Conservation (phyloP, 64 coral and sea anemone genomes). For the Hydrozoanthus tunicans region DNA sequence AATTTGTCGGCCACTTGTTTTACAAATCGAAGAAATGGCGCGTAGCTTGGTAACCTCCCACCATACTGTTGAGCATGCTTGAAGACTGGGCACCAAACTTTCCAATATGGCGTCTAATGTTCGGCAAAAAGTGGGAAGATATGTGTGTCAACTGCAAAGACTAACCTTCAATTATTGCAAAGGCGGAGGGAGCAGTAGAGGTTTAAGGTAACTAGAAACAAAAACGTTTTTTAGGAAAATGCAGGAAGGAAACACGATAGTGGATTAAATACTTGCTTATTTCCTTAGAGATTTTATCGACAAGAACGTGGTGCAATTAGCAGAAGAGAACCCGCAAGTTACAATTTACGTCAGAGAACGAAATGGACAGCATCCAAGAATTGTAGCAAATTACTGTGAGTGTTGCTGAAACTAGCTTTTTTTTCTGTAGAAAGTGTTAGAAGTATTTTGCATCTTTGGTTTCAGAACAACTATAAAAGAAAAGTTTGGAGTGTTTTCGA, state of each 20-base stretch:
- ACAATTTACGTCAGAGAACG: slow-evolving; percentile 91
- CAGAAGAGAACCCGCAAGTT: slow-evolving; percentile 74
- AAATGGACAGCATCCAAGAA: slow-evolving; percentile 93
- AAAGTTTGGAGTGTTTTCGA: background rate
- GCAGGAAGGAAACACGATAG: background rate
- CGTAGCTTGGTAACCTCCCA: slow-evolving; percentile 33
- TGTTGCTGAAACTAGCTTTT: background rate
- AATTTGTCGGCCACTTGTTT: background rate
- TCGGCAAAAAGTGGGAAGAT: slow-evolving; percentile 67
- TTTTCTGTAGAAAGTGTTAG: too few relatives aligned
- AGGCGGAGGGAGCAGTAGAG: slow-evolving; percentile 92
- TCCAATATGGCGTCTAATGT: slow-evolving; percentile 85
- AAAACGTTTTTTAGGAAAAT: background rate
- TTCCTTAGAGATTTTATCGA: slow-evolving; percentile 86
- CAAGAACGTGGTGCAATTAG: slow-evolving; percentile 73
- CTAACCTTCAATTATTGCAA: slow-evolving; percentile 94
- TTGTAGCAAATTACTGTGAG: slow-evolving; percentile 98
- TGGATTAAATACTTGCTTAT: background rate
- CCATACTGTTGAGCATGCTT: background rate
- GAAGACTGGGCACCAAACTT: slow-evolving; percentile 32
- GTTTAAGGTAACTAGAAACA: slow-evolving; percentile 72
- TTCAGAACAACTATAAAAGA: too few relatives aligned
- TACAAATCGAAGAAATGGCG: background rate
- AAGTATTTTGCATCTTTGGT: too few relatives aligned
- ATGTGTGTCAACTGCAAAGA: slow-evolving; percentile 87